A percentile compares a stretch with the other conserved stretches of the same genome.
Conservation (phyloP, 2,888 invertebrate species). For the Monochamus alternatus region DNA sequence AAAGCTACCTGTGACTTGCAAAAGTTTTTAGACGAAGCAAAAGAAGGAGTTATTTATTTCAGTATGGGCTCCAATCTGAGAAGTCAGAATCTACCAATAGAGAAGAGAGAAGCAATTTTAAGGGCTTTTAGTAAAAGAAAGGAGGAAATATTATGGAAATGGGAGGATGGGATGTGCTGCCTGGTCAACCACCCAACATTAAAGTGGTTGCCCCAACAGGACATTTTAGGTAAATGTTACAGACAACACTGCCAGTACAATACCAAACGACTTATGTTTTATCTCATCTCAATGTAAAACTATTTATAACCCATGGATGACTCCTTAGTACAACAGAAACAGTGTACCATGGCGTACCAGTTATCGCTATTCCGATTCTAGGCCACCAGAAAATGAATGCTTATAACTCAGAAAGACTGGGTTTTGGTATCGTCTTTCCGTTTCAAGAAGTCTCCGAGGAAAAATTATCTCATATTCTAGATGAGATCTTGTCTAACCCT, state of each 20-base stretch:
- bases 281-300: slow-evolving; percentile 55
- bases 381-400: slow-evolving; percentile 46
- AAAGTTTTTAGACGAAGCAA: slow-evolving; percentile 72
- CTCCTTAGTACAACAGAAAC: slow-evolving; percentile 56
- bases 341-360: slow-evolving; percentile 59
- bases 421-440: slow-evolving; percentile 27
- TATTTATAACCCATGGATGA: slow-evolving; percentile 64
- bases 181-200: slow-evolving; percentile 83
- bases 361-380: slow-evolving; percentile 45
- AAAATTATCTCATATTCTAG: slow-evolving; percentile 31
- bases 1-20: slow-evolving; percentile 70
- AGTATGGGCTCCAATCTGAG: slow-evolving; percentile 77
- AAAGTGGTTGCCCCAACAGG: slow-evolving; percentile 80
- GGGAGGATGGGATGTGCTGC: slow-evolving; percentile 70
- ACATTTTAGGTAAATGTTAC: slow-evolving; percentile 66
- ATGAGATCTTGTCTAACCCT: slow-evolving; percentile 45
- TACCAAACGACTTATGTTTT: slow-evolving; percentile 19
- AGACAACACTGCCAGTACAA: background rate
- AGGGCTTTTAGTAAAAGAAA: slow-evolving; percentile 75
- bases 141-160: slow-evolving; percentile 73
- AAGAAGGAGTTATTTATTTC: slow-evolving; percentile 74
- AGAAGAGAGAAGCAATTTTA: slow-evolving; percentile 73
- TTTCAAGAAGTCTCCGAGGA: slow-evolving; percentile 38
- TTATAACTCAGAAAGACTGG: slow-evolving; percentile 26
- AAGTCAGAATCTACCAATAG: slow-evolving; percentile 73